Percentiles rank a stretch among this genome's conserved stretches.
These are phyloP conservation scores for Taenaris catops DNA, from an alignment of 2,888 invertebrate species.

Conservation along the genomic window DNA sequence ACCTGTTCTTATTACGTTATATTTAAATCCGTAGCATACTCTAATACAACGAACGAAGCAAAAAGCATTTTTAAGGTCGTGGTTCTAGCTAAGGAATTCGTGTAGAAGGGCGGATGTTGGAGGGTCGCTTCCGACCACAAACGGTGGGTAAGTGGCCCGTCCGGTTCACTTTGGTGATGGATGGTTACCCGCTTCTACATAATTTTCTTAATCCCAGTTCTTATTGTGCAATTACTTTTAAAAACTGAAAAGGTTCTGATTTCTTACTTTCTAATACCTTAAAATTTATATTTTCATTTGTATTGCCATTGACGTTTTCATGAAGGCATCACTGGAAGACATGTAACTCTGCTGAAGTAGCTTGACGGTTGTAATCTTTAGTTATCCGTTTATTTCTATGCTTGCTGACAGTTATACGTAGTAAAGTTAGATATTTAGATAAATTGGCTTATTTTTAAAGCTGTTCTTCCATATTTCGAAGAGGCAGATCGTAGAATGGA, in stretches of 20 bases:
- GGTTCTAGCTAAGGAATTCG: slow-evolving; percentile 6
- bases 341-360: too few species aligned
- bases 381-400: too few species aligned
- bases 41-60: slow-evolving; percentile 5
- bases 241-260: too few species aligned
- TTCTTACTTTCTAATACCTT: too few species aligned
- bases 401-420: too few species aligned
- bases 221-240: too few species aligned
- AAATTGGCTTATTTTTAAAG: slow-evolving; percentile 84
- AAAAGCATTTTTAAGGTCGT: slow-evolving; percentile 7
- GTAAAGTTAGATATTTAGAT: slow-evolving; percentile 58
- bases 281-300: too few species aligned
- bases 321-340: too few species aligned
- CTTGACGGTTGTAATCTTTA: too few species aligned
- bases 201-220: too few species aligned
- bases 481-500: slow-evolving; percentile 94
- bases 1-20: neutral
- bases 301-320: too few species aligned
- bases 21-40: neutral
- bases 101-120: slow-evolving; percentile 34
- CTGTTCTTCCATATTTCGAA: slow-evolving; percentile 96
- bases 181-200: too few species aligned
- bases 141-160: slow-evolving; percentile 67
- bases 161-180: slow-evolving; percentile 28
- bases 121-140: slow-evolving; percentile 46